phyloP scores from a whole-genome alignment of 1,140 invertebrate species.

The Meloidogyne hapla region DNA sequence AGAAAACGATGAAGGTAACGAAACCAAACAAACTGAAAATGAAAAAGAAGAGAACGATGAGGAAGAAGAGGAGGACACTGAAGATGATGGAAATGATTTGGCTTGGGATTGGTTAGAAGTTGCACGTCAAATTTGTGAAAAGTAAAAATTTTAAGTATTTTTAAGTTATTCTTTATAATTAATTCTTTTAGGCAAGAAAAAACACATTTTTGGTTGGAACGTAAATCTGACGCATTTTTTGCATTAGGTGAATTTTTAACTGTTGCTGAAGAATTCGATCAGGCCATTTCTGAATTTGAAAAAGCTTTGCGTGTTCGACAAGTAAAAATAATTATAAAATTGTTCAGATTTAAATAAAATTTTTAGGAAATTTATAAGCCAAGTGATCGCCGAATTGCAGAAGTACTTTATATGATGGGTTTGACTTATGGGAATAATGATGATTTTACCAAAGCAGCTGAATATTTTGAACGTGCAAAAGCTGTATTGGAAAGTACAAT shows the following conservation, averaged over 20 bases:
- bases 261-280: slow-evolving; percentile 26
- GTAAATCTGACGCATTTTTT: slow-evolving; percentile 29
- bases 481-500: slow-evolving; percentile 18
- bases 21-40: slow-evolving; percentile 6
- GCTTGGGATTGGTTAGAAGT: slow-evolving; percentile 34
- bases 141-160: neutral
- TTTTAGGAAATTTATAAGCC: slow-evolving; percentile 21
- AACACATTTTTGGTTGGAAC: slow-evolving; percentile 29
- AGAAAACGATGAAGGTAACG: neutral
- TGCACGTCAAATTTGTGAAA: slow-evolving; percentile 39
- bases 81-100: slow-evolving; percentile 17
- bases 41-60: slow-evolving; percentile 16
- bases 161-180: neutral
- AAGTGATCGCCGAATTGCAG: slow-evolving; percentile 31
- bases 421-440: slow-evolving; percentile 21
- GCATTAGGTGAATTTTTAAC: slow-evolving; percentile 31
- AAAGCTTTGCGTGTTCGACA: slow-evolving; percentile 24
- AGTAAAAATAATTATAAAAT: neutral
- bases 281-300: slow-evolving; percentile 29
- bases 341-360: neutral
- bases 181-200: slow-evolving; percentile 23
- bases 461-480: slow-evolving; percentile 25
- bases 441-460: slow-evolving; percentile 28
- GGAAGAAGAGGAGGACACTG: slow-evolving; percentile 15
- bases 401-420: slow-evolving; percentile 24